These are phyloP conservation scores for Zoanthus gigantus DNA, from an alignment of 92 coral and sea anemone genomes.

Conservation along the genomic window DNA sequence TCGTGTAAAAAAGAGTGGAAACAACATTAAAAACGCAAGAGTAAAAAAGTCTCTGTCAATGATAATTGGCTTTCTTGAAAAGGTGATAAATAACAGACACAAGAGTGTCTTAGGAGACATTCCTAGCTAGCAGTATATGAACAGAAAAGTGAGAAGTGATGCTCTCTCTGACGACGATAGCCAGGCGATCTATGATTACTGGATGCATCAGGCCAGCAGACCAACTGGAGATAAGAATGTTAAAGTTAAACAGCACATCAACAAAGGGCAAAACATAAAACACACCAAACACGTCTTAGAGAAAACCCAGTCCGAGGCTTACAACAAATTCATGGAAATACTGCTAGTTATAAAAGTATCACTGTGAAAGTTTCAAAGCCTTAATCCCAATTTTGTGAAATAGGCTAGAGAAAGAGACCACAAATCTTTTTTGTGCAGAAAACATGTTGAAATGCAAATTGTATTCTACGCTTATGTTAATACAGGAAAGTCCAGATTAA, in stretches of 20 bases:
- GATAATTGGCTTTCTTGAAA: not conserved
- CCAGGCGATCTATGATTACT: constrained; percentile 23
- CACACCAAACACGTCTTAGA: not conserved
- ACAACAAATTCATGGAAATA: not conserved
- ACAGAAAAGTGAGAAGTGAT: constrained; percentile 8
- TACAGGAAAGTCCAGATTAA: constrained; percentile 13
- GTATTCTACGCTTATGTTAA: not conserved
- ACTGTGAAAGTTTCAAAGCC: constrained; percentile 1
- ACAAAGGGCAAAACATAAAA: not conserved
- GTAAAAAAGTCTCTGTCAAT: not conserved
- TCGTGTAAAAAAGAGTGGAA: not conserved
- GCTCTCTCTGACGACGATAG: not conserved
- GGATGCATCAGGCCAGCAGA: constrained; percentile 17
- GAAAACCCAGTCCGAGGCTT: constrained; percentile 14
- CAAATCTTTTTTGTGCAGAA: constrained; percentile 19
- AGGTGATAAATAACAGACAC: constrained; percentile 12
- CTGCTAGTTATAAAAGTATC: constrained; percentile 4
- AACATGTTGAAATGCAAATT: constrained; percentile 8
- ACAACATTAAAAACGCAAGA: not conserved
- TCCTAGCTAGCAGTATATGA: constrained; percentile 11
- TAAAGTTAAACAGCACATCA: not conserved
- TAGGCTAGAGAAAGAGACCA: constrained; percentile 18
- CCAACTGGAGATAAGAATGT: constrained; percentile 10
- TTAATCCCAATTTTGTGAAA: constrained; percentile 9
- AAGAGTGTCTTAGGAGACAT: constrained; percentile 2